Conservation (phyloP, 2,797 vertebrate genomes). For the Podargus strigoides region DNA sequence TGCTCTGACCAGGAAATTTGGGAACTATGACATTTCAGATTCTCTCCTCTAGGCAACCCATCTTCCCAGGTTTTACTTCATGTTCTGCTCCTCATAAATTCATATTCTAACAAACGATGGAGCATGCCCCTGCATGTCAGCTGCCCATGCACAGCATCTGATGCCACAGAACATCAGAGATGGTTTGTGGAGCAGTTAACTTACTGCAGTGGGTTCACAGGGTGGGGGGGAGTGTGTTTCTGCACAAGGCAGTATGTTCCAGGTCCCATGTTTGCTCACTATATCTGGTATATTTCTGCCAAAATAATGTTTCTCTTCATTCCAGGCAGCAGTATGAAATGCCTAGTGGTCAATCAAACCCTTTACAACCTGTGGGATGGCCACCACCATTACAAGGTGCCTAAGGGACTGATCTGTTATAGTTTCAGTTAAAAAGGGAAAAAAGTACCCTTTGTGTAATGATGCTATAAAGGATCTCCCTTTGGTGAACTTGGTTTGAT, state of each 20-base stretch:
- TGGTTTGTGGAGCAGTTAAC: neutral
- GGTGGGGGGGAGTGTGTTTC: neutral
- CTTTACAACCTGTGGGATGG: neutral
- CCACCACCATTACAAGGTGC: neutral
- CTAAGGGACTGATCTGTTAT: neutral
- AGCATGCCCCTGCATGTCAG: accelerated
- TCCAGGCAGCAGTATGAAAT: neutral
- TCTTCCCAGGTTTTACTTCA: neutral
- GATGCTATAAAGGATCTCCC: neutral
- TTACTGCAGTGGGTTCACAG: neutral
- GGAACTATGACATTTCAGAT: neutral
- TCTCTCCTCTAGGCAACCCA: neutral
- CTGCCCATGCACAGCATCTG: neutral
- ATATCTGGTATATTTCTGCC: neutral
- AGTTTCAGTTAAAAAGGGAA: neutral
- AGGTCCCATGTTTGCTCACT: neutral
- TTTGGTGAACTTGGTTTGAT: neutral
- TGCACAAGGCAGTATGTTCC: neutral
- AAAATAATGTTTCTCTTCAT: slow-evolving; percentile 24
- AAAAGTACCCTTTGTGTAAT: neutral
- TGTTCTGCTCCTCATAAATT: neutral
- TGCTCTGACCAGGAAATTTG: neutral
- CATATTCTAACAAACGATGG: neutral
- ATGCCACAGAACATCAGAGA: neutral
- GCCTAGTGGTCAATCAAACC: neutral